Conservation (phyloP, 2,113 vertebrate genomes). For the Sinocyclocheilus rhinocerous region DNA sequence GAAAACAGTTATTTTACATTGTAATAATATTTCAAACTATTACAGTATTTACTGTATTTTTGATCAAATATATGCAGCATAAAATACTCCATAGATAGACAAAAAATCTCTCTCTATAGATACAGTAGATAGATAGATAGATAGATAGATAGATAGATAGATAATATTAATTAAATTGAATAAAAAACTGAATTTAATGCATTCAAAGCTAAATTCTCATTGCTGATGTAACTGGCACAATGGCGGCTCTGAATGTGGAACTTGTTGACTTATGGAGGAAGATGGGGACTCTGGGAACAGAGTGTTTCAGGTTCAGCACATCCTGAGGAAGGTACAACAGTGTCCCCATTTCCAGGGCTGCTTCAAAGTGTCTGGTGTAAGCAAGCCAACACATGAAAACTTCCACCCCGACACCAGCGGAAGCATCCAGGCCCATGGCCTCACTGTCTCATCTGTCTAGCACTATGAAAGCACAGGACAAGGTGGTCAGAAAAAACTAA, state of each 20-base stretch:
- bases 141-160: no score
- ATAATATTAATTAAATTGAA: neutral
- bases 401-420: neutral
- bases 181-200: no score
- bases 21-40: no score
- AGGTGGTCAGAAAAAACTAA: neutral
- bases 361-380: slow-evolving; percentile 1
- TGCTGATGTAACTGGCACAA: neutral
- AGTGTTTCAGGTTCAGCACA: neutral
- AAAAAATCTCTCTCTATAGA: no score
- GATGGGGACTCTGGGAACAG: neutral
- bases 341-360: neutral
- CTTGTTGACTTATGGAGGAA: neutral
- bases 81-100: no score
- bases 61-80: no score
- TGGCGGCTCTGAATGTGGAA: neutral
- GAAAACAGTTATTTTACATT: no score
- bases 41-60: no score
- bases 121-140: no score
- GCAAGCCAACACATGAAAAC: neutral
- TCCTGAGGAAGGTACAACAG: neutral
- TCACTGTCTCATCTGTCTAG: neutral
- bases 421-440: neutral
- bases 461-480: neutral
- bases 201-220: neutral